phyloP scores from a whole-genome alignment of 2,797 vertebrate species.

The Sphenodon punctatus region DNA sequence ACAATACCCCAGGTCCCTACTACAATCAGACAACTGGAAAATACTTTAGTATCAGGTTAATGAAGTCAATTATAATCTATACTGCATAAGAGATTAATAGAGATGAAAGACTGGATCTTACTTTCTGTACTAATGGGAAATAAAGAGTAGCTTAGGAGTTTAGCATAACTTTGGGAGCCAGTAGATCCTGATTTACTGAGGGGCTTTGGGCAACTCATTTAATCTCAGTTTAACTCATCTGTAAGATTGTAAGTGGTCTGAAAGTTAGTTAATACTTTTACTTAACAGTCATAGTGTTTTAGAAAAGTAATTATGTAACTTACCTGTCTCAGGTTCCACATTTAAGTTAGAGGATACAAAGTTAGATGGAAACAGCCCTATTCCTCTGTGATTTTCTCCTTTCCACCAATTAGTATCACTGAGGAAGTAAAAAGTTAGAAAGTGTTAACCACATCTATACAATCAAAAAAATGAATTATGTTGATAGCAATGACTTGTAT shows the following conservation, averaged over 20 bases:
- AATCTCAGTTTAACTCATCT: not conserved
- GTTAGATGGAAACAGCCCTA: conserved; percentile 96
- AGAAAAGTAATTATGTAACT: conserved; percentile 17
- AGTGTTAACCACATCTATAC: not conserved
- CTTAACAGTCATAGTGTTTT: not conserved
- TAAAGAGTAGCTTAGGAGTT: not conserved
- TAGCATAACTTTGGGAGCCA: not conserved
- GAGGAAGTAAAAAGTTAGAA: conserved; percentile 36
- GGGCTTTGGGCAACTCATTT: not conserved
- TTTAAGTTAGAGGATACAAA: conserved; percentile 93
- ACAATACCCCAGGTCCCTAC: not conserved
- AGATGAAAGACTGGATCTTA: not conserved
- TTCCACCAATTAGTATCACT: conserved; percentile 99
- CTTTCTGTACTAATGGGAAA: not conserved
- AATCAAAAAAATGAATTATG: too few relatives aligned
- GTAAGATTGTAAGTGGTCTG: too few relatives aligned
- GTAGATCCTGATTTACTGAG: not conserved
- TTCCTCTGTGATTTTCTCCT: conserved; percentile 95
- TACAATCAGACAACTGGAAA: not conserved
- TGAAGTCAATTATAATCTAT: not conserved
- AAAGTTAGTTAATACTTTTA: not conserved
- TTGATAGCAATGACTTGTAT: too few relatives aligned
- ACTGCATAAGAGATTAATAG: not conserved
- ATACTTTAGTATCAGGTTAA: not conserved
- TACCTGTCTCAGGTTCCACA: conserved; percentile 89